phyloP scores from a whole-genome alignment of 2,888 invertebrate genomes.

The Folsomia candida region DNA sequence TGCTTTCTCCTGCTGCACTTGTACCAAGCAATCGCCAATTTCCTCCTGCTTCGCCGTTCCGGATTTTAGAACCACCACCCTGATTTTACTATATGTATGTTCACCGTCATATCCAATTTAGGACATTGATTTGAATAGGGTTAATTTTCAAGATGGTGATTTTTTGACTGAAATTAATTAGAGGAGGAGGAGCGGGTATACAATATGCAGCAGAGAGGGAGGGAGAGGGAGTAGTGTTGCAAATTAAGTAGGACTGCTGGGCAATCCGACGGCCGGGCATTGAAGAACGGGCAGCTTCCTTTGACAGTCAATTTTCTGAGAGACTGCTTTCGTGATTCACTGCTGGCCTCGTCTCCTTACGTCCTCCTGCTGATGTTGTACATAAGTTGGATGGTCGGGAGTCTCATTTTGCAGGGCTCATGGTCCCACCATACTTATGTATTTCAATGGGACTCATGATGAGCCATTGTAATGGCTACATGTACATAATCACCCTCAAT shows the following conservation, averaged over 20 bases:
- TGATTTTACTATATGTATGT: too few relatives aligned
- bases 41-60: too few relatives aligned
- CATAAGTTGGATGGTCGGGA: too few relatives aligned
- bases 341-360: not conserved
- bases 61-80: too few relatives aligned
- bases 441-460: conserved; percentile 8
- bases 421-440: too few relatives aligned
- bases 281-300: not conserved
- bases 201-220: not conserved
- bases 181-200: not conserved
- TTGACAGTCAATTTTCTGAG: conserved; percentile 17
- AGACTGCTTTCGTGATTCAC: conserved; percentile 7
- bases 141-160: not conserved
- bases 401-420: not conserved
- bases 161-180: not conserved
- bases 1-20: too few relatives aligned
- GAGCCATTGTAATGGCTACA: conserved; percentile 11
- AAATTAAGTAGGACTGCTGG: not conserved
- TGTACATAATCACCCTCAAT: conserved; percentile 16
- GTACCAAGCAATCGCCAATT: too few relatives aligned
- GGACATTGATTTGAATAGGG: not conserved
- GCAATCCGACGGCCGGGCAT: not conserved
- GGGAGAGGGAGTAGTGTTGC: not conserved
- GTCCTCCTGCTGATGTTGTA: not conserved
- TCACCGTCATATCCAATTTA: too few relatives aligned